Evolutionary conservation across 2,888 invertebrate genomes (phyloP).

Genomic region (Nymphalis polychloros): DNA sequence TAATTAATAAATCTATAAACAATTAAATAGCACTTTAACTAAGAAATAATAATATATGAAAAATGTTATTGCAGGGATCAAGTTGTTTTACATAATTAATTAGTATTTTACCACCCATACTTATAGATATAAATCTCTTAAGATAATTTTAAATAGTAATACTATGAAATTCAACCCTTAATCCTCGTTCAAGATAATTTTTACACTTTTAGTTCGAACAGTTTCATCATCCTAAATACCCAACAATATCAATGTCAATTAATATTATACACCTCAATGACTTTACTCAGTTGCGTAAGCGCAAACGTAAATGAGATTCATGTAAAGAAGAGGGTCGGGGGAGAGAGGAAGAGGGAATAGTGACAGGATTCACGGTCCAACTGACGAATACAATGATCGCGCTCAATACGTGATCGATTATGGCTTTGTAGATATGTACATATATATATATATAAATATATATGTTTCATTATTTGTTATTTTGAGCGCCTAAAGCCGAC

Average conservation of each 20-base stretch:
- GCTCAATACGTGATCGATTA: constrained; percentile 80
- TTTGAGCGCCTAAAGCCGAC: constrained; percentile 15
- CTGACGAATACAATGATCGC: constrained; percentile 76
- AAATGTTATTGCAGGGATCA: too few species aligned
- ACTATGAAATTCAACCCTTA: too few species aligned
- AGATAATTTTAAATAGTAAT: too few species aligned
- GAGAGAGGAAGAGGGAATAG: constrained; percentile 54
- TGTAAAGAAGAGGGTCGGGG: constrained; percentile 54
- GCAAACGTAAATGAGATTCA: constrained; percentile 76
- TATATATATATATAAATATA: constrained; percentile 37
- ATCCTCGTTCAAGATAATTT: too few species aligned
- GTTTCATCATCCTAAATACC: background rate
- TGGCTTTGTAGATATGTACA: constrained; percentile 64
- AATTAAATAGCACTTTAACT: too few species aligned
- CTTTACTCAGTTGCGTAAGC: constrained; percentile 77
- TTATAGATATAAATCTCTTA: too few species aligned
- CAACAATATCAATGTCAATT: constrained; percentile 52
- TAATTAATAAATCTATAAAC: too few species aligned
- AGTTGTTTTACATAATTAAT: too few species aligned
- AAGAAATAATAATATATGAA: too few species aligned
- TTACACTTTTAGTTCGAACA: background rate
- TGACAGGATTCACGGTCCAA: constrained; percentile 81
- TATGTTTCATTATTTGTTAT: constrained; percentile 35
- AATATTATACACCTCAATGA: constrained; percentile 68
- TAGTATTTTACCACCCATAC: too few species aligned